Base-by-base conservation (phyloP, 2,113 vertebrate species). In the Gorsachius goisagi region DNA sequence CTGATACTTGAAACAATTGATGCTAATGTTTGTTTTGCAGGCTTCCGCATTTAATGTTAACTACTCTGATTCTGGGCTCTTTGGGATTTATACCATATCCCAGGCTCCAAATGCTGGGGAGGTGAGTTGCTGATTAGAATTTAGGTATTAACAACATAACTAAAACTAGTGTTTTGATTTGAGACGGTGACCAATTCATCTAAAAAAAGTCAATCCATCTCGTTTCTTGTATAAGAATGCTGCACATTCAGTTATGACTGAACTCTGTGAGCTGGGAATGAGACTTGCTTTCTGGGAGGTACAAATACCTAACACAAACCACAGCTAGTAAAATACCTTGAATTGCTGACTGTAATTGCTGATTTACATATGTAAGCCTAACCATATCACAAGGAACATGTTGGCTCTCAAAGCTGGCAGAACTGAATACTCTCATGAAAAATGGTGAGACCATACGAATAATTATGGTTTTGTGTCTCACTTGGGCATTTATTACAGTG, bases 61-160 rank as follows among this genome's bases (percentile, higher is more conserved):
- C 94, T 99, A 99, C 97, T 98, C 98, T 3, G 99, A 99, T 97
- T 99, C 99, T 62, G 99, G 99, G 41, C 98, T 99, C 53, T 99
- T 99, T 81, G 99, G 99, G 19, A 55, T 99, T 89, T 99, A 99
- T 69, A 98, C 98, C 33, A 97, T 99, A 94, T 98, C 98, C 6
- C 99, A 99, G 94, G 96, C 98, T 90, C 80, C 97, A 56, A 93
- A 93, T 76, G 96, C 98, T 82, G 97, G 96, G 47, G 98, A 99
- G 87, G 99, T 99, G 97, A 98, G 99, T 98, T 90, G 60, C 49
- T 64, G 26, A 72, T 74, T 58, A 47, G 45, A 62, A 73, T 49
- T 69, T n/a, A 84, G 67, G 17, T 55, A 44, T 89, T 45, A 66
- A 91, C 17, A 80, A n/a, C 18, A 10, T 77, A 41, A 45, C 23